phyloP scores from a whole-genome alignment of 2,797 vertebrate species.

The Enteromius treurensis region DNA sequence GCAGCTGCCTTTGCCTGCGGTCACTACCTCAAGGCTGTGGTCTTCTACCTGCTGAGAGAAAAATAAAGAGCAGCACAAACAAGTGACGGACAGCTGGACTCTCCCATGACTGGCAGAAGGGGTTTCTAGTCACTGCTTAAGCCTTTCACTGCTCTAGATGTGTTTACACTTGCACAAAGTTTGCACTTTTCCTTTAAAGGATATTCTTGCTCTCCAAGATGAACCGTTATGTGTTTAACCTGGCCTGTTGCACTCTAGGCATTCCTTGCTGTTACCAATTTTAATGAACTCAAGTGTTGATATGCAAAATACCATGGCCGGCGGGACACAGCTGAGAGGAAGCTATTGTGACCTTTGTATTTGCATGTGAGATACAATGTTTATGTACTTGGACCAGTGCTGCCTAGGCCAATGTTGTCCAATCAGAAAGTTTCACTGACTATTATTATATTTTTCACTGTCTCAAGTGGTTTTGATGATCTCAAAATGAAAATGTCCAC shows the following conservation, averaged over 20 bases:
- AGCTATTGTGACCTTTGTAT: background rate
- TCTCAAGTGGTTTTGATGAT: conserved; percentile 14
- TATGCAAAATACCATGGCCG: conserved; percentile 20
- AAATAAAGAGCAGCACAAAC: conserved; percentile 77
- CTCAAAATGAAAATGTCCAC: background rate
- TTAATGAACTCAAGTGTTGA: conserved; percentile 2
- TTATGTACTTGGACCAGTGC: background rate
- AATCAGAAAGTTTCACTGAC: background rate
- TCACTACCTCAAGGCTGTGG: conserved; percentile 88
- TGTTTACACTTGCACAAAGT: conserved; percentile 69
- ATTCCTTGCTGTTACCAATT: conserved; percentile 22
- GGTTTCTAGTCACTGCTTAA: conserved; percentile 49
- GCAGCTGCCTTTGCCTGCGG: conserved; percentile 83
- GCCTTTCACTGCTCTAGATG: conserved; percentile 62
- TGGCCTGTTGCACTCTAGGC: conserved; percentile 21
- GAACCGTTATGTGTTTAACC: conserved; percentile 23
- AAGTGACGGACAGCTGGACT: conserved; percentile 20
- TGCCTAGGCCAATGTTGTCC: conserved; percentile 9
- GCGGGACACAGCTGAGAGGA: background rate
- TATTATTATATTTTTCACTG: background rate
- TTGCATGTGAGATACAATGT: background rate
- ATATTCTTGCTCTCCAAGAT: conserved; percentile 34
- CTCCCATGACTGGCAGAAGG: conserved; percentile 41
- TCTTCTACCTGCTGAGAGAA: conserved; percentile 90
- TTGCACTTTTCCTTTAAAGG: conserved; percentile 69